Evolutionary conservation across 2,797 vertebrate species (phyloP), one percentile per base, ranked within the genome.

Genomic region (Cynopterus sphinx): DNA sequence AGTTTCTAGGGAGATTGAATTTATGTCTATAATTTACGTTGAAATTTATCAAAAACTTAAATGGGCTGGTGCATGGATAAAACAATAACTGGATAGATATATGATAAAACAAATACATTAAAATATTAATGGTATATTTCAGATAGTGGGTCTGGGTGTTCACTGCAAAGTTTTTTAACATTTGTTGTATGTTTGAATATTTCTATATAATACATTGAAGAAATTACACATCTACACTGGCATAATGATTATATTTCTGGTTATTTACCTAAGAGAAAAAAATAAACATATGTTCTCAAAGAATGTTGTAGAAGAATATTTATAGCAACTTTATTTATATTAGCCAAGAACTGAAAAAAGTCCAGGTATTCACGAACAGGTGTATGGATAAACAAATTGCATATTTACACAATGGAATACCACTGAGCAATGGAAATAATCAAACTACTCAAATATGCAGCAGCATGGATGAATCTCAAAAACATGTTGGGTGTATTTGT

Each of bases 231-330:
- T 55, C 24, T 87, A 46, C 15, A 53, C 9, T 79, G 17, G 19
- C 2, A 82, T 11, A 84, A 6, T 49, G 57, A 74, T 26, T 90
- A 19, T 90, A 49, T 43, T 92, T 7, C n/a, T 95, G 74, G 49
- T n/a, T 90, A n/a, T 78, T 81, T 85, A 67, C 19, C 6, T 75
- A 87, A 90, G 12, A 55, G 31, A 93, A 93, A 73, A 88, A 6
- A 74, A 94, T 33, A 33, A 95, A 73, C 36, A 70, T 53, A 46
- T 90, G 41, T 71, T 90, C 41, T 51, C 41, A 79, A 28, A 84
- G 1, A 2, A 59, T 43, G 26, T 9, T 65, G 17, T 57, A 75
- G 2, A 82, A 81, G 41, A 96, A 65, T 63, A 93, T 75, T 89
- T 93, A 90, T 36, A 31, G 16, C 6, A 91, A 11, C 26, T 57